phyloP scores from a whole-genome alignment of 2,888 invertebrate genomes.

The Noctua pronuba region DNA sequence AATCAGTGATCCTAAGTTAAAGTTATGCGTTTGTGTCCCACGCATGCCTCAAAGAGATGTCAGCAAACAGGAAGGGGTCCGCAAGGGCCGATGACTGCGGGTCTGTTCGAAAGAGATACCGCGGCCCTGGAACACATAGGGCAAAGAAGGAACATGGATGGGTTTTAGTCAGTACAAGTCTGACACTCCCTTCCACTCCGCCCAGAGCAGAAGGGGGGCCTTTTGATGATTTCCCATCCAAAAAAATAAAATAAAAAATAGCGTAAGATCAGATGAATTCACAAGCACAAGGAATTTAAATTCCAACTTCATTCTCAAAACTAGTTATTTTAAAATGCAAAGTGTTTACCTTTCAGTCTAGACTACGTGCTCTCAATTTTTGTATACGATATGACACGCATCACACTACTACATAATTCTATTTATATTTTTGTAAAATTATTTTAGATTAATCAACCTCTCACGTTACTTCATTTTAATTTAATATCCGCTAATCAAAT shows the following conservation, averaged over 20 bases:
- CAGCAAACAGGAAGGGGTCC: no score
- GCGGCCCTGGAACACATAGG: no score
- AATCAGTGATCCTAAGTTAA: not conserved
- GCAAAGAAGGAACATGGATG: no score
- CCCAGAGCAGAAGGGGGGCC: no score
- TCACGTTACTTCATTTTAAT: not conserved
- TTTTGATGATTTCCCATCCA: no score
- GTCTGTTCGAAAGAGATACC: no score
- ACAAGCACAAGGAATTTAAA: not conserved
- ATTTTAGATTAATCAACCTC: not conserved
- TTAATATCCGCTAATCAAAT: not conserved
- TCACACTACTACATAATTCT: not conserved
- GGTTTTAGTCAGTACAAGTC: no score
- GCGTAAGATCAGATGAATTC: not conserved
- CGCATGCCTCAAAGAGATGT: no score
- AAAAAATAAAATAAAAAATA: no score
- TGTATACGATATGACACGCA: not conserved
- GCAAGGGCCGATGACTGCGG: no score
- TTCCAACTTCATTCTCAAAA: not conserved
- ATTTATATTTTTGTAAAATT: not conserved
- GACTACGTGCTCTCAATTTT: not conserved
- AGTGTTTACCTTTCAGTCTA: conserved; percentile 9
- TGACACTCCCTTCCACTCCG: no score
- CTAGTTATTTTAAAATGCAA: not conserved
- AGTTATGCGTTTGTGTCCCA: no score